Evolutionary conservation across 2,888 invertebrate genomes (phyloP).

Genomic region (Leptopilina myrica): DNA sequence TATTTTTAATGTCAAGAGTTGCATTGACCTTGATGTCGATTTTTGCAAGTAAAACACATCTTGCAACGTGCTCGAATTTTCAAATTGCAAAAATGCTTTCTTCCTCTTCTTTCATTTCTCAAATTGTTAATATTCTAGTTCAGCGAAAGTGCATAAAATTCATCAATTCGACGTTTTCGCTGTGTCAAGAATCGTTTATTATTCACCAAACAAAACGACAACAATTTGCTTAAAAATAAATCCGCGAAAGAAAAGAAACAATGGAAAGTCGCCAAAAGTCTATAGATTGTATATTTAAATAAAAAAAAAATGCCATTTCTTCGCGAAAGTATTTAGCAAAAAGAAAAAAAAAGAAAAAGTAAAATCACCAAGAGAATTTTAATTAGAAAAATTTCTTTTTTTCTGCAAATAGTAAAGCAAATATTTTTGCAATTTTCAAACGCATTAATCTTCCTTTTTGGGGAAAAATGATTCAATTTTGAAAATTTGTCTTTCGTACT

Average conservation of each 20-base stretch:
- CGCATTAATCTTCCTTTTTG: too few relatives aligned
- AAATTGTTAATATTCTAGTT: conserved; percentile 49
- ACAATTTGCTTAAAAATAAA: neutral
- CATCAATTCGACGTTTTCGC: conserved; percentile 21
- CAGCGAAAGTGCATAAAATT: conserved; percentile 54
- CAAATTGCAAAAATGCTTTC: conserved; percentile 11
- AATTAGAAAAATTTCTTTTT: too few relatives aligned
- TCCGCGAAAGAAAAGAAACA: neutral
- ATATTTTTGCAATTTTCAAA: too few relatives aligned
- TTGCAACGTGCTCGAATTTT: conserved; percentile 9
- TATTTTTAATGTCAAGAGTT: neutral
- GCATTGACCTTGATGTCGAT: neutral
- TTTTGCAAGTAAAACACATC: neutral
- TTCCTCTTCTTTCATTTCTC: neutral
- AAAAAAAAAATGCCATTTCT: too few relatives aligned
- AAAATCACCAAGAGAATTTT: neutral
- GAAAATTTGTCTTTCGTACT: neutral
- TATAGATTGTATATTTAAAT: too few relatives aligned
- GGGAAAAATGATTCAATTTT: too few relatives aligned
- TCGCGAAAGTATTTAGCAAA: too few relatives aligned
- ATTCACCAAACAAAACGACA: neutral
- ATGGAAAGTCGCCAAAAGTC: neutral
- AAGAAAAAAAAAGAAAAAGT: too few relatives aligned
- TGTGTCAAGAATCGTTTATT: neutral
- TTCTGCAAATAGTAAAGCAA: too few relatives aligned